These are phyloP conservation scores for Tenrec ecaudatus DNA, from an alignment of 2,113 vertebrate species.

Conservation along the genomic window DNA sequence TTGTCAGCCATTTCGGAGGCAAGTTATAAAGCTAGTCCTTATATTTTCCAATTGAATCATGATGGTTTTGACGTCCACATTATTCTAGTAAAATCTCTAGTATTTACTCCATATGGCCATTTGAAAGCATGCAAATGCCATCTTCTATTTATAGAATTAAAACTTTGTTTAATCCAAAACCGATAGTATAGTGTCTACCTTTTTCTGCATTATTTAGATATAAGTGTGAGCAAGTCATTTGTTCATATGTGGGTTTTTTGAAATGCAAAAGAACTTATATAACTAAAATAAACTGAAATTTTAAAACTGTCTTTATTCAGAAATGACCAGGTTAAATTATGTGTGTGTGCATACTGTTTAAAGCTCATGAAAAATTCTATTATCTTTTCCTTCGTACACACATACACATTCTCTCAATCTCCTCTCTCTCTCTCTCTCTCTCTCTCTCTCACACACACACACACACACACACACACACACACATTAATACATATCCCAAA, in stretches of 20 bases:
- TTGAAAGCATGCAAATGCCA: not conserved
- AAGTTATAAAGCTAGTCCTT: not conserved
- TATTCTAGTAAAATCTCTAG: not conserved
- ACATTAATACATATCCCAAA: no score
- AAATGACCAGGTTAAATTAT: constrained; percentile 28
- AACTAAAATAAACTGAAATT: not conserved
- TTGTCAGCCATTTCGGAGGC: not conserved
- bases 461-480: not conserved
- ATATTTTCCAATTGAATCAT: not conserved
- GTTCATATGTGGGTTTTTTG: not conserved
- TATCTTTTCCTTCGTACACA: no score
- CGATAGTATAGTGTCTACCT: not conserved
- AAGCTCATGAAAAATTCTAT: no score
- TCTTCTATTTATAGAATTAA: not conserved
- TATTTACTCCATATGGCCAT: not conserved
- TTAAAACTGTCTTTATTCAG: not conserved
- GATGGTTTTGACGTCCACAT: rapidly evolving
- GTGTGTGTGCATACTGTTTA: no score
- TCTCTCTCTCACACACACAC: no score
- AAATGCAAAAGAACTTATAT: constrained; percentile 18
- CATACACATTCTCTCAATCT: no score
- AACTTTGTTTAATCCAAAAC: not conserved
- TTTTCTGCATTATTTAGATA: not conserved
- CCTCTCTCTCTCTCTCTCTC: no score
- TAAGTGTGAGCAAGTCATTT: constrained; percentile 11